Evolutionary conservation across 2,113 vertebrate species (phyloP).

Genomic region (Eubucco bourcierii): DNA sequence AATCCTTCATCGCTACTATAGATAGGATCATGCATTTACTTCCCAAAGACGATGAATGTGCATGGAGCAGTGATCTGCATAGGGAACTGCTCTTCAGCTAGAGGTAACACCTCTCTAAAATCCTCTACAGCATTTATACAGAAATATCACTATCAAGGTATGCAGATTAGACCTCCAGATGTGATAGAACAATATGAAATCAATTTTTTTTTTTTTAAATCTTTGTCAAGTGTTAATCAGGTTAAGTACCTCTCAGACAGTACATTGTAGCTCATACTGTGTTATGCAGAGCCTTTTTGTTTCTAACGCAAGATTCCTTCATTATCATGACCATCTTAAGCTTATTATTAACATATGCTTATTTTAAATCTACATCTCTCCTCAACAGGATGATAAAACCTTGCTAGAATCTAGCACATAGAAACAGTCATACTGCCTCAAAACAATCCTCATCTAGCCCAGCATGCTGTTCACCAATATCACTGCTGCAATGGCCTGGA

Average conservation of each 20-base stretch:
- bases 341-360: not conserved
- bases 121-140: accelerated
- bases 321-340: not conserved
- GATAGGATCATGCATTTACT: accelerated
- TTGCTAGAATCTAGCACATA: not conserved
- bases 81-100: not conserved
- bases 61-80: accelerated
- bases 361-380: not conserved
- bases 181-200: not conserved
- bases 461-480: not conserved
- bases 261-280: accelerated
- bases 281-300: not conserved
- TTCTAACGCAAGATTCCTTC: not conserved
- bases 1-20: not conserved
- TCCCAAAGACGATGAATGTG: not conserved
- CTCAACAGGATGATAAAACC: not conserved
- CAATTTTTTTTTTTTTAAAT: not conserved
- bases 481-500: not conserved
- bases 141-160: not conserved
- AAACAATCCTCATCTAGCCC: not conserved
- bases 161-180: not conserved
- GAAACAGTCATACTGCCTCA: not conserved
- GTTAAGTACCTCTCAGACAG: not conserved
- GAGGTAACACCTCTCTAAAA: not conserved
- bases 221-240: not conserved